phyloP scores from a whole-genome alignment of 2,797 vertebrate species.

The Chaetodon trifasciatus region DNA sequence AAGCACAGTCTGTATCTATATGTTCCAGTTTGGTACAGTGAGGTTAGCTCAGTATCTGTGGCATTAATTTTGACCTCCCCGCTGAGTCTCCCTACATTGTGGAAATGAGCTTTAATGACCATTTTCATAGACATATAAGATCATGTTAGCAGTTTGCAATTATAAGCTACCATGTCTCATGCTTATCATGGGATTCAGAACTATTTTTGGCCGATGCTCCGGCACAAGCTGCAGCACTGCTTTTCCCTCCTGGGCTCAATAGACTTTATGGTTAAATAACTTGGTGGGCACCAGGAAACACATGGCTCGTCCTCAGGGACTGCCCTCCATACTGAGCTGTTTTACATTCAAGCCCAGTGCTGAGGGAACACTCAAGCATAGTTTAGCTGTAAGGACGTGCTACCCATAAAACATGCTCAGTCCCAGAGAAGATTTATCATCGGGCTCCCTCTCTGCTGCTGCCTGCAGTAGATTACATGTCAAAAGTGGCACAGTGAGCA shows the following conservation, averaged over 20 bases:
- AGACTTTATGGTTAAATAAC: slow-evolving; percentile 36
- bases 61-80: not conserved
- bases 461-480: slow-evolving; percentile 81
- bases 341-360: slow-evolving; percentile 68
- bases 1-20: no score
- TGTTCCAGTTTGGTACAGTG: not conserved
- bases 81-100: not conserved
- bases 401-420: slow-evolving; percentile 74
- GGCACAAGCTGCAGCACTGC: slow-evolving; percentile 7
- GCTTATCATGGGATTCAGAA: slow-evolving; percentile 20
- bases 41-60: not conserved
- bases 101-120: not conserved
- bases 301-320: slow-evolving; percentile 36
- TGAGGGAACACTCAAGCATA: slow-evolving; percentile 66
- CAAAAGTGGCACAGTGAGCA: slow-evolving; percentile 76
- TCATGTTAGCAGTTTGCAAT: not conserved
- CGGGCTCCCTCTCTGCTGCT: slow-evolving; percentile 47
- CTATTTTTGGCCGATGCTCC: slow-evolving; percentile 15
- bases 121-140: no score
- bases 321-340: slow-evolving; percentile 27
- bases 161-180: not conserved
- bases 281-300: slow-evolving; percentile 51
- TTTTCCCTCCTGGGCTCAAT: slow-evolving; percentile 13
- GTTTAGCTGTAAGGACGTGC: slow-evolving; percentile 66
- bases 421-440: slow-evolving; percentile 71